A percentile compares a stretch with the other conserved stretches of the same genome.
phyloP scores from a whole-genome alignment of 2,888 invertebrate genomes.

The Hydrotaea cyrtoneurina region DNA sequence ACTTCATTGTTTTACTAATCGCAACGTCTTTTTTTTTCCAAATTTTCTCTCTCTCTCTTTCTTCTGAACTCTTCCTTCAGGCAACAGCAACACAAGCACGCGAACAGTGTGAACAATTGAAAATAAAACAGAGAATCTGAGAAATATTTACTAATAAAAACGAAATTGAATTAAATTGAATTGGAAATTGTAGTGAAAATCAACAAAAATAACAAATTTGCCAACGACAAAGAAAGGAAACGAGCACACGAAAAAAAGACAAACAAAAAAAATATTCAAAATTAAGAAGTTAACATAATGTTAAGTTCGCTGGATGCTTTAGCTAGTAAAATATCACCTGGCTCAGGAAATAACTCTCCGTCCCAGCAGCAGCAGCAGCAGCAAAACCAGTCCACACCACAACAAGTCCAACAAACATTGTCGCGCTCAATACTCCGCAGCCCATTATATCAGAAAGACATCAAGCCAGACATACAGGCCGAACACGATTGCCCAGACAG shows the following conservation, averaged over 20 bases:
- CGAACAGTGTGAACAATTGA: conserved; percentile 32
- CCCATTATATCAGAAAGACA: conserved; percentile 41
- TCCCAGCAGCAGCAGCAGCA: conserved; percentile 70
- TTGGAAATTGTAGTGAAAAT: conserved; percentile 44
- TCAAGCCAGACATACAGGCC: conserved; percentile 45
- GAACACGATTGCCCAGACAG: conserved; percentile 61
- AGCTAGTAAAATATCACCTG: conserved; percentile 94
- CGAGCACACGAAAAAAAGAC: conserved; percentile 47
- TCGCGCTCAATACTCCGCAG: conserved; percentile 46
- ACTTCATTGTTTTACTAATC: conserved; percentile 74
- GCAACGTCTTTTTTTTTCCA: conserved; percentile 67
- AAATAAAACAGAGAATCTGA: conserved; percentile 35
- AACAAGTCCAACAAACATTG: conserved; percentile 66
- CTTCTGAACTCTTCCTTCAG: conserved; percentile 76
- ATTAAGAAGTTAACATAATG: conserved; percentile 82
- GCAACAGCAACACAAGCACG: conserved; percentile 70
- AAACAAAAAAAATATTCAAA: conserved; percentile 58
- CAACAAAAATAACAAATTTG: conserved; percentile 18
- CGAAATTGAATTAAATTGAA: conserved; percentile 15
- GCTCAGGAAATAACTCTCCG: conserved; percentile 82
- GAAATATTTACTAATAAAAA: conserved; percentile 41
- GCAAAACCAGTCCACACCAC: conserved; percentile 57
- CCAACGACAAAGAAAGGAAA: conserved; percentile 25
- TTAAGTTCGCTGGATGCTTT: conserved; percentile 93
- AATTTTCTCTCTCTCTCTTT: conserved; percentile 64